Conservation (phyloP, 1,140 invertebrate genomes). For the Polypedilum pembai region DNA sequence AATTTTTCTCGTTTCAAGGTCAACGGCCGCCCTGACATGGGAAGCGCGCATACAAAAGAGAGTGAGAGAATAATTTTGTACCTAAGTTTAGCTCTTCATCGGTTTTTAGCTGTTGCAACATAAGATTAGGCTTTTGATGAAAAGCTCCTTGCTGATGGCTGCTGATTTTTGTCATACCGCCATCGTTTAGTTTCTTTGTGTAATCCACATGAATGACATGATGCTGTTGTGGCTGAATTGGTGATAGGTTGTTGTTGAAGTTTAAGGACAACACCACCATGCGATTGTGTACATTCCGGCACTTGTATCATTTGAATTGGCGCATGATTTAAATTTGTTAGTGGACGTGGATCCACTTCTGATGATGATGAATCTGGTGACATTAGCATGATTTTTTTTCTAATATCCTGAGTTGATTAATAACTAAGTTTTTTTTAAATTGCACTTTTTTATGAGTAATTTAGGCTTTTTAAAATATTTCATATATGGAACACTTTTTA, state of each 20-base stretch:
- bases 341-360: slow-evolving; percentile 32
- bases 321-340: neutral
- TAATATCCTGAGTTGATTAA: neutral
- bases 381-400: slow-evolving; percentile 36
- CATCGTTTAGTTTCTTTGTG: slow-evolving; percentile 25
- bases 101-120: neutral
- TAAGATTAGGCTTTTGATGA: neutral
- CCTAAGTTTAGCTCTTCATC: slow-evolving; percentile 21
- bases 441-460: neutral
- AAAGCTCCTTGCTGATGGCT: neutral
- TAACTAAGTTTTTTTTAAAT: neutral
- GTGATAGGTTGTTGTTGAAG: slow-evolving; percentile 21
- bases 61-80: neutral
- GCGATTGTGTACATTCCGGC: slow-evolving; percentile 30
- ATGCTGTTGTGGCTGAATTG: neutral
- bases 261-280: neutral
- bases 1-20: slow-evolving; percentile 13
- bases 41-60: neutral
- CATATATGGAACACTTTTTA: neutral
- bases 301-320: slow-evolving; percentile 30
- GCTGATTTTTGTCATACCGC: neutral
- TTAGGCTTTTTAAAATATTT: neutral
- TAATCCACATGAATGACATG: neutral
- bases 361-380: slow-evolving; percentile 39
- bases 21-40: slow-evolving; percentile 22